Percentiles rank a stretch among this genome's conserved stretches.
These are phyloP conservation scores for Neoarius graeffei DNA, from an alignment of 2,113 vertebrate species.

Conservation along the genomic window DNA sequence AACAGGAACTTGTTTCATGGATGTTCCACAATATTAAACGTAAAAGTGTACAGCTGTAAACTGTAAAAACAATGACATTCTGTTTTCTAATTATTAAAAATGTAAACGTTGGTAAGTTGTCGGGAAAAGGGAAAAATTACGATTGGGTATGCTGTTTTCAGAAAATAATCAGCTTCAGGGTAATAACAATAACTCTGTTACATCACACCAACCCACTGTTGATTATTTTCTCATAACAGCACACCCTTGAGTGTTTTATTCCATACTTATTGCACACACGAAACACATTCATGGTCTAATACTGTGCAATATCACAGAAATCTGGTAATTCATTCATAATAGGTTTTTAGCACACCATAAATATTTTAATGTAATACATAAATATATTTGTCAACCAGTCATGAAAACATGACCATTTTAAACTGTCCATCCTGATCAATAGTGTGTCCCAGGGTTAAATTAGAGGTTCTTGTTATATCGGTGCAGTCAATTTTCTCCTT, in stretches of 20 bases:
- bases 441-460: not conserved
- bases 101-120: not conserved
- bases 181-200: not conserved
- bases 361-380: not conserved
- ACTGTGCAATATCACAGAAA: not conserved
- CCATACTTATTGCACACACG: not conserved
- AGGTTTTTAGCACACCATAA: not conserved
- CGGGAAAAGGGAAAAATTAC: not conserved
- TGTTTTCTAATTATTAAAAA: not conserved
- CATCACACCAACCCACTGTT: not conserved
- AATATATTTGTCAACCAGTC: not conserved
- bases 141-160: not conserved
- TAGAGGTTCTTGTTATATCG: constrained; percentile 29
- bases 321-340: not conserved
- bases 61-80: not conserved
- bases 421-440: not conserved
- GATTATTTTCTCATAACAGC: not conserved
- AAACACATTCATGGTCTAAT: not conserved
- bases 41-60: not conserved
- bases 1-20: not conserved
- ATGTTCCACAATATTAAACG: not conserved
- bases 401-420: not conserved
- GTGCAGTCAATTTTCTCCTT: constrained; percentile 33
- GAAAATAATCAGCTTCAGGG: too few relatives aligned
- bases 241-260: not conserved